Evolutionary conservation across 2,113 vertebrate genomes (phyloP).

Genomic region (Coryphaenoides rupestris): DNA sequence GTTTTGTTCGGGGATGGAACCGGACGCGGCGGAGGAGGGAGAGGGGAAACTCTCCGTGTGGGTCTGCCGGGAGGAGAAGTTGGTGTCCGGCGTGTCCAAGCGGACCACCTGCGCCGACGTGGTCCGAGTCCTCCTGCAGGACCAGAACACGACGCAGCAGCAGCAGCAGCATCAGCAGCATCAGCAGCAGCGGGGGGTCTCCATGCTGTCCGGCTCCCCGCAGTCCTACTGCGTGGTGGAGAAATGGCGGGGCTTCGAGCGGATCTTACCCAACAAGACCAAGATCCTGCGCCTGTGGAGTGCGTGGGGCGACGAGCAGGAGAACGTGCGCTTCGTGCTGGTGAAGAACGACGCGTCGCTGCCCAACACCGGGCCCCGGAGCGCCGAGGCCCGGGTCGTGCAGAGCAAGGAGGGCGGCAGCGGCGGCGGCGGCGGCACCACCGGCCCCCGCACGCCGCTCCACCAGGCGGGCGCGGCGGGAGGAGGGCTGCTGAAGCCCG

Average conservation of each 20-base stretch:
- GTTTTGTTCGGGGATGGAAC: conserved; percentile 73
- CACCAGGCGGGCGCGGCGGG: too few species aligned
- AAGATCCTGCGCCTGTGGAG: conserved; percentile 88
- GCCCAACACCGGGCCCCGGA: conserved; percentile 87
- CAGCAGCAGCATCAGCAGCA: too few species aligned
- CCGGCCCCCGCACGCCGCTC: too few species aligned
- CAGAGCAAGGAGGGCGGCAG: conserved; percentile 82
- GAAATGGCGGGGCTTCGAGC: conserved; percentile 95
- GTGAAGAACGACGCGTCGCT: conserved; percentile 88
- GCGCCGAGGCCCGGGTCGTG: conserved; percentile 90
- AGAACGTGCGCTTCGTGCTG: conserved; percentile 91
- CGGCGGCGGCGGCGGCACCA: conserved; percentile 64
- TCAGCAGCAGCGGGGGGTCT: conserved; percentile 63
- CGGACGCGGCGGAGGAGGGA: too few species aligned
- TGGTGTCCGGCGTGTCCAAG: conserved; percentile 87
- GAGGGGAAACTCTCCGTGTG: conserved; percentile 89
- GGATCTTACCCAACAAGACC: conserved; percentile 90
- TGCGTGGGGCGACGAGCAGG: conserved; percentile 92
- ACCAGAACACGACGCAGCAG: conserved; percentile 83
- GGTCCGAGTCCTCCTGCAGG: conserved; percentile 85
- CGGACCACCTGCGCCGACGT: conserved; percentile 93
- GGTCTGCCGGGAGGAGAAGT: conserved; percentile 95
- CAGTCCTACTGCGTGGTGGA: conserved; percentile 93
- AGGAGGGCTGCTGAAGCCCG: conserved; percentile 54
- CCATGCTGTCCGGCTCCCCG: conserved; percentile 81